These are phyloP conservation scores for Lycophotia porphyrea DNA, from an alignment of 2,888 invertebrate genomes.

Conservation along the genomic window DNA sequence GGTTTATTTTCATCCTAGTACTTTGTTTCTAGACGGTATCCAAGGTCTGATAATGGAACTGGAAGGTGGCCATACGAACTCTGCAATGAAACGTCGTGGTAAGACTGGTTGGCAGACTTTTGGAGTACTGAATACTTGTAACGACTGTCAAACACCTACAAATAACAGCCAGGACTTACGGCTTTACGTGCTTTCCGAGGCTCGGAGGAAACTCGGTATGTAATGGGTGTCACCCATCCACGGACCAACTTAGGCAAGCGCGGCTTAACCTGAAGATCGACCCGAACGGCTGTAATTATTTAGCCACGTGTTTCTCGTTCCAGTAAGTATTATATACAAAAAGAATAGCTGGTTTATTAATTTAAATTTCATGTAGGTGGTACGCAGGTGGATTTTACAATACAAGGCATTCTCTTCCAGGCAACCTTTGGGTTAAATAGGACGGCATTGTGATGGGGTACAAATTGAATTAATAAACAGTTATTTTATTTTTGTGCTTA, in stretches of 20 bases:
- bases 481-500: not conserved
- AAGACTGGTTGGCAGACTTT: not conserved
- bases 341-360: not conserved
- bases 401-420: not conserved
- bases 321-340: not conserved
- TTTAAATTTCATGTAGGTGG: not conserved
- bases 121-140: not conserved
- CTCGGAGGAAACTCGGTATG: not conserved
- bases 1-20: no score
- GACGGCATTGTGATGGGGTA: not conserved
- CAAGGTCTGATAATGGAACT: no score
- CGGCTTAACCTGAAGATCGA: not conserved
- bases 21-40: no score
- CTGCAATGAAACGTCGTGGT: no score
- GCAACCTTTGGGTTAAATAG: not conserved
- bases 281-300: not conserved
- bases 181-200: not conserved
- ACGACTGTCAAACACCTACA: not conserved
- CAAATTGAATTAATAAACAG: not conserved
- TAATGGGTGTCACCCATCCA: not conserved
- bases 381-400: not conserved
- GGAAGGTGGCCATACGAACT: no score
- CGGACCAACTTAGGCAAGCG: not conserved
- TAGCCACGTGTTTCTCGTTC: not conserved
- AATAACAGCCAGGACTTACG: not conserved